These are phyloP conservation scores for Branchinecta lynchi DNA, from an alignment of 1,140 invertebrate species.

Conservation along the genomic window DNA sequence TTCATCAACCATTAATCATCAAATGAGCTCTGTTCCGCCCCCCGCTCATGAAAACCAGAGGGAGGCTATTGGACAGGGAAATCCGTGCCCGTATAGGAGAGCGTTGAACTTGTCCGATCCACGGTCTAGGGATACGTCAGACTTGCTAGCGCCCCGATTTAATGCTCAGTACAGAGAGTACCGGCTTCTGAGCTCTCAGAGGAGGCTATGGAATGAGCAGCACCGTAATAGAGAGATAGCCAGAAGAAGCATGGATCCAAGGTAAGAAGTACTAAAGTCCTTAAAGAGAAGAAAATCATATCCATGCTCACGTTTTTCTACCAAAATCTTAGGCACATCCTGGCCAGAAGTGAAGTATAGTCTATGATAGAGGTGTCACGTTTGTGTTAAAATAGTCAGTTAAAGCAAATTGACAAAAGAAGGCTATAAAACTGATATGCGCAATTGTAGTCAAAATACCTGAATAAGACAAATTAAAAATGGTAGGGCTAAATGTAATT, in stretches of 20 bases:
- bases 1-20: not conserved
- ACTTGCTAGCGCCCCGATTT: not conserved
- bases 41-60: not conserved
- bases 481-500: no score
- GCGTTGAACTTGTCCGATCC: not conserved
- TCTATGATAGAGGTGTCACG: no score
- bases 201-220: not conserved
- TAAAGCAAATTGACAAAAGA: no score
- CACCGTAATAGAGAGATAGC: not conserved
- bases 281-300: no score
- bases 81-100: not conserved
- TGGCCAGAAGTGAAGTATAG: no score
- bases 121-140: not conserved
- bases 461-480: no score
- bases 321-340: no score
- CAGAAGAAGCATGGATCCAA: not conserved
- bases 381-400: no score
- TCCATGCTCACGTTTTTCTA: no score
- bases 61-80: not conserved
- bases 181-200: not conserved
- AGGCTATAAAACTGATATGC: no score
- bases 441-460: no score
- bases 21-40: not conserved
- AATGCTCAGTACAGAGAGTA: not conserved
- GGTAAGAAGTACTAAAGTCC: not conserved